Evolutionary conservation across 92 coral and sea anemone genomes (phyloP).

Genomic region (Plumapathes pennacea): DNA sequence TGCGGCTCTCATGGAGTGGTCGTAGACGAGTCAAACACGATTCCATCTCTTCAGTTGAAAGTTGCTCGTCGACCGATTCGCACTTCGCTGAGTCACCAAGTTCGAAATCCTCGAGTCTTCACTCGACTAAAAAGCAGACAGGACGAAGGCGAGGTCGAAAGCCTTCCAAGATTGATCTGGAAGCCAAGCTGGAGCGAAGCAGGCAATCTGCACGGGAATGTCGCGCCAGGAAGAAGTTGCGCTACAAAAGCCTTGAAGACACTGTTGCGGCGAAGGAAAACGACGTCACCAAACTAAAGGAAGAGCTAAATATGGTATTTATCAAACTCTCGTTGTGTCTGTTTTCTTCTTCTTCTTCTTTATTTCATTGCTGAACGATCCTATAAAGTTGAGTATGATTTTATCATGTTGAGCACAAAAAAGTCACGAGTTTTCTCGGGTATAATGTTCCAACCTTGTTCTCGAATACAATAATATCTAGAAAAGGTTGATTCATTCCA

Average conservation of each 20-base stretch:
- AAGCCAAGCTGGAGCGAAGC: slow-evolving; percentile 96
- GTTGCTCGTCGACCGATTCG: slow-evolving; percentile 82
- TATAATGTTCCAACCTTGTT: too few relatives aligned
- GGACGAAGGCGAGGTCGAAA: slow-evolving; percentile 94
- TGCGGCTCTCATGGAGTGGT: slow-evolving; percentile 68
- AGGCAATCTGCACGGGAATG: slow-evolving; percentile 97
- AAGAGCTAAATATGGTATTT: slow-evolving; percentile 89
- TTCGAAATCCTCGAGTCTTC: slow-evolving; percentile 52
- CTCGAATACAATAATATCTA: too few relatives aligned
- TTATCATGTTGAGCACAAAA: background rate
- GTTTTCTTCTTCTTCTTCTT: too few relatives aligned
- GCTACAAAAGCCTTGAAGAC: slow-evolving; percentile 85
- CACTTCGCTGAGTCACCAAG: slow-evolving; percentile 80
- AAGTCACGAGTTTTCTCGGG: too few relatives aligned
- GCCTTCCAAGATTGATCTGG: slow-evolving; percentile 92
- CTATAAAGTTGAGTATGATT: background rate
- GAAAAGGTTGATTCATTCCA: too few relatives aligned
- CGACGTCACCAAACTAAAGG: slow-evolving; percentile 79
- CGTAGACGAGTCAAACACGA: slow-evolving; percentile 89
- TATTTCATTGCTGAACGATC: background rate
- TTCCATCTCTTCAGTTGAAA: slow-evolving; percentile 94
- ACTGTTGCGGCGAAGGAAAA: slow-evolving; percentile 84
- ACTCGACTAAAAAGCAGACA: slow-evolving; percentile 46
- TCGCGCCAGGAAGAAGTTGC: slow-evolving; percentile 93
- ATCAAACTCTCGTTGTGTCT: background rate